Percentiles rank a stretch among this genome's conserved stretches.
Evolutionary conservation across 2,113 vertebrate genomes (phyloP).

Genomic region (Misgurnus mizolepis): DNA sequence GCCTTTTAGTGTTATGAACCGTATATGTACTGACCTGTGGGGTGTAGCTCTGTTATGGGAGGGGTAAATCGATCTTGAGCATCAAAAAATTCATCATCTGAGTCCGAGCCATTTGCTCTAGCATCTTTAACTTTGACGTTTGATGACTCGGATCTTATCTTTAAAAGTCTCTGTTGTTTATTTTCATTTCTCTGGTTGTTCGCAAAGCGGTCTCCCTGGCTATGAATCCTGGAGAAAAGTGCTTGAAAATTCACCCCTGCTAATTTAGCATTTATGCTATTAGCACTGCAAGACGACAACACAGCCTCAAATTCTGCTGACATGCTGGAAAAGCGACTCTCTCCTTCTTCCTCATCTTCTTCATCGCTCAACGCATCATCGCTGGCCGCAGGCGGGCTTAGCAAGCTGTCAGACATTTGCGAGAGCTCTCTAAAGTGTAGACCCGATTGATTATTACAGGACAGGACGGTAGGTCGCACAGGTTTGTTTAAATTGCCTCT

Average conservation of each 20-base stretch:
- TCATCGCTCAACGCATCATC: conserved; percentile 62
- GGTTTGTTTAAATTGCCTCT: conserved; percentile 30
- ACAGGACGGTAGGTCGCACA: conserved; percentile 62
- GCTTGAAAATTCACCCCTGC: conserved; percentile 49
- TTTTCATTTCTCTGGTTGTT: conserved; percentile 26
- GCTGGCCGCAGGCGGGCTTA: conserved; percentile 64
- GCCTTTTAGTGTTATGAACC: background rate
- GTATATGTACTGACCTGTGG: conserved; percentile 61
- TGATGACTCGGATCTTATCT: conserved; percentile 57
- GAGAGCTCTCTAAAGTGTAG: conserved; percentile 79
- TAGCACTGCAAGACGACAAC: conserved; percentile 42
- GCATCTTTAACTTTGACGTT: conserved; percentile 65
- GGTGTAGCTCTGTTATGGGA: conserved; percentile 60
- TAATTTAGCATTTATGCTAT: conserved; percentile 49
- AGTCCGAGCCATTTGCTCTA: conserved; percentile 88
- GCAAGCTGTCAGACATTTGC: conserved; percentile 61
- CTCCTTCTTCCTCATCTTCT: conserved; percentile 60
- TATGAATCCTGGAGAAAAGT: conserved; percentile 50
- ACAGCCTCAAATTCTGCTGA: conserved; percentile 48
- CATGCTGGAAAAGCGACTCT: conserved; percentile 7
- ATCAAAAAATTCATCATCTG: conserved; percentile 94
- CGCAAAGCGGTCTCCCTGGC: conserved; percentile 34
- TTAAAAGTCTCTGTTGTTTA: conserved; percentile 9
- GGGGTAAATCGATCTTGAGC: conserved; percentile 87
- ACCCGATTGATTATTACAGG: conserved; percentile 65